phyloP scores from a whole-genome alignment of 2,888 invertebrate genomes.

The Meta bourneti region DNA sequence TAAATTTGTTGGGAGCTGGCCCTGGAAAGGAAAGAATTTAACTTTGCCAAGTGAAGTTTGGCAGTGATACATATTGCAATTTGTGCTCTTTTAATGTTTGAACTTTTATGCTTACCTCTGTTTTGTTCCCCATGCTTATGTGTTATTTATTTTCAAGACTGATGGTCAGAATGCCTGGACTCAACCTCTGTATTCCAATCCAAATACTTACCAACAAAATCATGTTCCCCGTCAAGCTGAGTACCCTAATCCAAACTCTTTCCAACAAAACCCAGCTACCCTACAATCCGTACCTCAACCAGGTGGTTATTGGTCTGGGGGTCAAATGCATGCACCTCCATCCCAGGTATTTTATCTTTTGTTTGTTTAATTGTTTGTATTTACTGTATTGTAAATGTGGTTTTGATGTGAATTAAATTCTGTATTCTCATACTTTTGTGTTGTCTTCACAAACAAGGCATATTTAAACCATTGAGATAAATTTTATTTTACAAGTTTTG shows the following conservation, averaged over 20 bases:
- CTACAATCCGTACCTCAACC: conserved; percentile 51
- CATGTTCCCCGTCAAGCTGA: conserved; percentile 37
- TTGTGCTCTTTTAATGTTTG: no score
- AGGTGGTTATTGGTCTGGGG: conserved; percentile 53
- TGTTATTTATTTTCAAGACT: conserved; percentile 42
- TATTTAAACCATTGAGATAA: no score
- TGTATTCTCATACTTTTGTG: background rate
- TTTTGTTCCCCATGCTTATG: background rate
- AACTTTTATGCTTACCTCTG: background rate
- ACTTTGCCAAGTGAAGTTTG: no score
- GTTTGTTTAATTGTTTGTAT: background rate
- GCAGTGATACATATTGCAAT: no score
- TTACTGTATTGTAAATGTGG: background rate
- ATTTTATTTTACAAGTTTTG: no score
- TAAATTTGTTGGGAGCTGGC: no score
- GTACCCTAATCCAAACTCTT: conserved; percentile 33
- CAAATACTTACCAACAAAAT: conserved; percentile 62
- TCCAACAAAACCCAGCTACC: conserved; percentile 23
- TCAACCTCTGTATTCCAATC: conserved; percentile 47
- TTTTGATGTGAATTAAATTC: no score
- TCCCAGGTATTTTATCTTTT: conserved; percentile 50
- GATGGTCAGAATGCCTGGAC: conserved; percentile 57
- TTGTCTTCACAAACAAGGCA: no score
- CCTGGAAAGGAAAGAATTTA: no score
- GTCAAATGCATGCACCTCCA: conserved; percentile 50